Percentiles rank a stretch among this genome's conserved stretches.
Conservation (phyloP, 2,888 invertebrate genomes). For the Amiota minor region DNA sequence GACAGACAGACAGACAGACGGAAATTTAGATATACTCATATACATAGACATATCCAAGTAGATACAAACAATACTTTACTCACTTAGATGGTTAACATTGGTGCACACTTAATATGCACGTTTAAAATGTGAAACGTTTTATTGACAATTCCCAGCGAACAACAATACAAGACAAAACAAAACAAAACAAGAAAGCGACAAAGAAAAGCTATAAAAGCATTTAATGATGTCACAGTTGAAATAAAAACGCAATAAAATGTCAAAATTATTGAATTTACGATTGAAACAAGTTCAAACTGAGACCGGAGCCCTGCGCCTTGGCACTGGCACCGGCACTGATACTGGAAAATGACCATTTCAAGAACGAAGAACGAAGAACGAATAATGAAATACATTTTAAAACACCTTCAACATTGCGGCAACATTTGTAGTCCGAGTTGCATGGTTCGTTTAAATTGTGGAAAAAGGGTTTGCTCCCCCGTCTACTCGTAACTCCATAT, state of each 20-base stretch:
- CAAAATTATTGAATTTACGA: constrained; percentile 68
- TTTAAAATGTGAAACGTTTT: constrained; percentile 26
- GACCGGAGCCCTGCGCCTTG: neutral
- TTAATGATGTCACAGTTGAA: constrained; percentile 67
- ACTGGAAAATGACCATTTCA: constrained; percentile 6
- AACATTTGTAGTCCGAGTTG: constrained; percentile 6
- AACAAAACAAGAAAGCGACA: constrained; percentile 59
- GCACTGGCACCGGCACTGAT: neutral
- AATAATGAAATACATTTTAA: constrained; percentile 7
- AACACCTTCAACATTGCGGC: constrained; percentile 20
- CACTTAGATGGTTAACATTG: neutral
- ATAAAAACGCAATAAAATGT: constrained; percentile 68
- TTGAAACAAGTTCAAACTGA: constrained; percentile 62
- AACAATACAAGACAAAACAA: constrained; percentile 45
- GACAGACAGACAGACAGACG: constrained; percentile 31
- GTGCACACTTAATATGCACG: constrained; percentile 33
- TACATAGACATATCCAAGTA: too few relatives aligned
- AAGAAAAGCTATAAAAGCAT: constrained; percentile 64
- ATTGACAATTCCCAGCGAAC: constrained; percentile 31
- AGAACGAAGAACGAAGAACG: neutral
- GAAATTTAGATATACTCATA: neutral
- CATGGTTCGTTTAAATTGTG: neutral
- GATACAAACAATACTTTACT: too few relatives aligned
- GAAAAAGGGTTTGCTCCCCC: neutral
- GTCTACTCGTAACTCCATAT: neutral